A percentile compares a stretch with the other conserved stretches of the same genome.
These are phyloP conservation scores for Latheticus oryzae DNA, from an alignment of 2,888 invertebrate species.

Conservation along the genomic window DNA sequence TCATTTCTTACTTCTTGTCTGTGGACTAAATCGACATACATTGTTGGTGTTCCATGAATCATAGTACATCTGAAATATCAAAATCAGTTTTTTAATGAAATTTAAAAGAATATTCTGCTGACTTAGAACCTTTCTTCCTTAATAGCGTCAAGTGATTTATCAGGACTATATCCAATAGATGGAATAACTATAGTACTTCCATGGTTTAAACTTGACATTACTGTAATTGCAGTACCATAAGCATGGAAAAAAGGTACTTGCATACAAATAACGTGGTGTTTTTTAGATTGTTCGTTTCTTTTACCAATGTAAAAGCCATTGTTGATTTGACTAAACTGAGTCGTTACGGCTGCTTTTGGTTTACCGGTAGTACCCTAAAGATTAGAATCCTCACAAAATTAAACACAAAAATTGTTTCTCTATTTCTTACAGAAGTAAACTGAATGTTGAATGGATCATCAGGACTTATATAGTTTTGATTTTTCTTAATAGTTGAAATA, in stretches of 20 bases:
- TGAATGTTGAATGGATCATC: constrained; percentile 81
- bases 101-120: neutral
- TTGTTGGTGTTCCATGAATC: constrained; percentile 85
- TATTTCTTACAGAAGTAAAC: constrained; percentile 79
- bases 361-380: constrained; percentile 68
- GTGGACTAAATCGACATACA: constrained; percentile 82
- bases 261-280: constrained; percentile 69
- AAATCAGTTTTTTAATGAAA: constrained; percentile 7
- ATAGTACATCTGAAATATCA: constrained; percentile 72
- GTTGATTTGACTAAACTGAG: constrained; percentile 81
- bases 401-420: constrained; percentile 17
- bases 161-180: constrained; percentile 71
- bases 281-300: constrained; percentile 65
- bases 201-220: constrained; percentile 70
- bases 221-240: constrained; percentile 77
- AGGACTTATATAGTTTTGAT: constrained; percentile 70
- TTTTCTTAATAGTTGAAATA: constrained; percentile 57
- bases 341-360: constrained; percentile 80
- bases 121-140: constrained; percentile 73
- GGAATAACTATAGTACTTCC: constrained; percentile 75
- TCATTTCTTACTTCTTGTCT: constrained; percentile 65
- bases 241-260: constrained; percentile 88
- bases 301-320: constrained; percentile 76
- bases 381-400: too few species aligned
- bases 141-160: constrained; percentile 73